These are phyloP conservation scores for Cerastis leucographa DNA, from an alignment of 2,888 invertebrate species.

Conservation along the genomic window DNA sequence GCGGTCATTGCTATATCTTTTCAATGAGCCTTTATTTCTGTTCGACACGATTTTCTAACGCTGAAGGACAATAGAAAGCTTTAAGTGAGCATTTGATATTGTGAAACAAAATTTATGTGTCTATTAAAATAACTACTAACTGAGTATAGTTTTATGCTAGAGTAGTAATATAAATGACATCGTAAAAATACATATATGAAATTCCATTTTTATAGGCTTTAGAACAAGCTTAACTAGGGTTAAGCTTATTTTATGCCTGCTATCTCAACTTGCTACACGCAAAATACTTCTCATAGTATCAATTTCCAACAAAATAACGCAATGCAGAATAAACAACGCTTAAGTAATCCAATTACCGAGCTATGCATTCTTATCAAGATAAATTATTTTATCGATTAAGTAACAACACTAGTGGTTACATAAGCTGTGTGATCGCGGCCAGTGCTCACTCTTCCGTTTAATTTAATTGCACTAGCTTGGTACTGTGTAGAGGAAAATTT, in stretches of 20 bases:
- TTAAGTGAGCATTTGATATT: constrained; percentile 6
- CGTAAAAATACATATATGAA: background rate
- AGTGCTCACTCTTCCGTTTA: constrained; percentile 85
- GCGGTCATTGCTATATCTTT: constrained; percentile 10
- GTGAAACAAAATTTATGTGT: background rate
- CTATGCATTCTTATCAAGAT: constrained; percentile 75
- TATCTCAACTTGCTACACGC: background rate
- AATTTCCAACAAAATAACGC: constrained; percentile 50
- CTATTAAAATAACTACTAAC: background rate
- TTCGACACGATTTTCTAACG: constrained; percentile 28
- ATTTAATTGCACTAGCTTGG: constrained; percentile 80
- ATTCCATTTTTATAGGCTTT: background rate
- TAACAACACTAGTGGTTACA: constrained; percentile 79
- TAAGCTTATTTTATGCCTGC: too few relatives aligned
- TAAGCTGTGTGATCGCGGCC: constrained; percentile 77
- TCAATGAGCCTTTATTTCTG: constrained; percentile 14
- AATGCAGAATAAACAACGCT: constrained; percentile 64
- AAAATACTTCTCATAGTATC: constrained; percentile 22
- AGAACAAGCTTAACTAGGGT: background rate
- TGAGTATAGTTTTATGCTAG: too few relatives aligned
- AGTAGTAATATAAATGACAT: background rate
- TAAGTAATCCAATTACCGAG: constrained; percentile 77
- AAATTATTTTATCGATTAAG: constrained; percentile 78
- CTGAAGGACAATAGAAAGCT: constrained; percentile 43
- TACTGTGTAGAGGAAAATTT: constrained; percentile 65